Base-by-base conservation (phyloP, 2,113 vertebrate species). In the Thunnus thynnus region DNA sequence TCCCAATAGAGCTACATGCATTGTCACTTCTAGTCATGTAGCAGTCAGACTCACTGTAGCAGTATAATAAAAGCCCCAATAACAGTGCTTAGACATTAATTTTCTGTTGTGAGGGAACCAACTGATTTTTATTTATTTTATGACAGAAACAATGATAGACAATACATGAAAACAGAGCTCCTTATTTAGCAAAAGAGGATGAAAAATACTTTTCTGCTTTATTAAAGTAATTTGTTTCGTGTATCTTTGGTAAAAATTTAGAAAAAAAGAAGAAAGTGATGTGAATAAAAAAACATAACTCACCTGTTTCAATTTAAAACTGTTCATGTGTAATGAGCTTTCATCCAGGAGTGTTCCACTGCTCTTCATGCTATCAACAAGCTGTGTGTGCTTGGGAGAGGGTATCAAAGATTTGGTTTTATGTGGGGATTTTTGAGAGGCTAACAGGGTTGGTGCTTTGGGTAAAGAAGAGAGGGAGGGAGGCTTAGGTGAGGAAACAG, bases 301-400 rank as follows among this genome's bases (percentile, higher is more conserved):
- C 83, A 98, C 98, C 97, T 95, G 95, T 91, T 96, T 97, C 72
- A 92, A 88, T 92, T 94, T 94, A 77, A 94, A 88, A 91, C 95
- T 96, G 83, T 90, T 96, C 89, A 94, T 85, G 89, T 95, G 92
- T 83, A 91, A 83, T 83, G 84, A 54, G 82, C 94, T 81, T 86
- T 96, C 95, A 89, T 96, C 95, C 80, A 93, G 93, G 92, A 91
- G 93, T 95, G 93, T 96, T 95, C 96, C 96, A 92, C 92, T 96
- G 90, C 95, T 94, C 88, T 95, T 97, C 58, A 93, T 90, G 83
- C 94, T 70, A 70, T 96, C 96, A 88, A 94, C 94, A 82, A 94
- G 90, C 92, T 93, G 92, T 86, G 86, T 73, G 80, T 94, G 94
- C 92, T 80, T 91, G 0, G 82, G 63, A 27, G 85, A 76, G 86